A percentile compares a stretch with the other conserved stretches of the same genome.
These are phyloP conservation scores for Polydesmus complanatus DNA, from an alignment of 2,888 invertebrate species.

Conservation along the genomic window DNA sequence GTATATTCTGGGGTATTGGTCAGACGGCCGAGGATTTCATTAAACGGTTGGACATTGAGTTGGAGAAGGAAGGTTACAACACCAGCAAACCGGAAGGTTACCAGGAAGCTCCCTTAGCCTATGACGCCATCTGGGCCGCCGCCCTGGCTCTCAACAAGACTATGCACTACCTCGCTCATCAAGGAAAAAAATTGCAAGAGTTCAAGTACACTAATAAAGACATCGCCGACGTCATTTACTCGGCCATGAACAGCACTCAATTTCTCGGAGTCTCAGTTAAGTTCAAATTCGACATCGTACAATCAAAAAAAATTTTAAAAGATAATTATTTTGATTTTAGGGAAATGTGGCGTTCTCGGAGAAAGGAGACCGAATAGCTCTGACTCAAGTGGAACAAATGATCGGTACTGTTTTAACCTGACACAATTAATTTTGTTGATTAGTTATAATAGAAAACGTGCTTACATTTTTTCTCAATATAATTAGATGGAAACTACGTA, in stretches of 20 bases:
- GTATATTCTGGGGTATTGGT: too few species aligned
- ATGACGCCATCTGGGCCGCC: constrained; percentile 98
- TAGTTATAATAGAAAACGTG: not conserved
- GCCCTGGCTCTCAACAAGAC: constrained; percentile 96
- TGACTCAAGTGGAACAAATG: constrained; percentile 96
- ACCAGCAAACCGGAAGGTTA: constrained; percentile 63
- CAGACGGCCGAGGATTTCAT: constrained; percentile 79
- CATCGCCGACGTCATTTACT: constrained; percentile 89
- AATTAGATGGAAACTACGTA: constrained; percentile 84
- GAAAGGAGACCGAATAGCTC: constrained; percentile 87
- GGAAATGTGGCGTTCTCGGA: constrained; percentile 95
- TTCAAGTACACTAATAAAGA: constrained; percentile 92
- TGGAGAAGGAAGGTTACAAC: constrained; percentile 66
- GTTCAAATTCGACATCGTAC: constrained; percentile 22
- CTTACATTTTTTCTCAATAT: constrained; percentile 20
- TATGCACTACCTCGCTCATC: constrained; percentile 67
- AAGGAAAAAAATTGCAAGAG: constrained; percentile 73
- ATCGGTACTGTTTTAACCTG: constrained; percentile 32
- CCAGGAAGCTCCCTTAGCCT: constrained; percentile 89
- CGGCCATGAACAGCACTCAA: constrained; percentile 95
- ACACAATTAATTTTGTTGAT: not conserved
- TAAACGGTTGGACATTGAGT: constrained; percentile 61
- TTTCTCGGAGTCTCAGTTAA: constrained; percentile 95
- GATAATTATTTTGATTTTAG: constrained; percentile 37
- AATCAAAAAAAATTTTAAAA: not conserved